Base-by-base conservation (phyloP, 2,888 invertebrate genomes). In the Drosophila mettleri region DNA sequence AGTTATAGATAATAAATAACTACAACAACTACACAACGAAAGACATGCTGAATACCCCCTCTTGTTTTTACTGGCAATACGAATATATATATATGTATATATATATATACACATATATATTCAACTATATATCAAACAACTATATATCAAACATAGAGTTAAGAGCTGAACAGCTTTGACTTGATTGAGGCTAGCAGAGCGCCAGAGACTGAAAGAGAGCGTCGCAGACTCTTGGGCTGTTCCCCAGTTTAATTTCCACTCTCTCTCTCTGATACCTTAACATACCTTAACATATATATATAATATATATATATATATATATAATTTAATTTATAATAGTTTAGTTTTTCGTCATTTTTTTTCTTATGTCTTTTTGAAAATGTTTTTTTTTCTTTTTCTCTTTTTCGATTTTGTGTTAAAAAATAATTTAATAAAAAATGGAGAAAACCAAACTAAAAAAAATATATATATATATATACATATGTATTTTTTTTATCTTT, bases 41-140 rank as follows among this genome's bases (percentile, higher is more conserved):
- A 73, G 79, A 81, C 87, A 87, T 83, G 86, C 83, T 86, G 80
- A 80, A 86, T 45, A 85, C 70, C 85, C 85, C 87, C 85, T 87
- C 85, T 86, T 86, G 85, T 87, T 85, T 81, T 82, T 75, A 71
- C 67, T 75, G 75, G 72, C 78, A 59, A 57, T 20, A 48, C 43
- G 29, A 63, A 49, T 8, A 34, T n/a, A 2, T 12, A 16, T 24
- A 16, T 34, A 49, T 2, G 22, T 38, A 39, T 20, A 57, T 9
- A 29, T 29, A 29, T 29, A 29, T 29, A 29, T 29, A 29, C 2
- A 29, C 6, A 24, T 24, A 24, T 24, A 24, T 24, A 43, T 2
- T 24, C 18, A 48, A 29, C 8, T 33, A 48, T 8, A 48, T 45
- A 46, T 22, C n/a, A n/a, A n/a, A n/a, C n/a, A n/a, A n/a, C 52